These are phyloP conservation scores for Lepus europaeus DNA, from an alignment of 2,113 vertebrate genomes.

Conservation along the genomic window DNA sequence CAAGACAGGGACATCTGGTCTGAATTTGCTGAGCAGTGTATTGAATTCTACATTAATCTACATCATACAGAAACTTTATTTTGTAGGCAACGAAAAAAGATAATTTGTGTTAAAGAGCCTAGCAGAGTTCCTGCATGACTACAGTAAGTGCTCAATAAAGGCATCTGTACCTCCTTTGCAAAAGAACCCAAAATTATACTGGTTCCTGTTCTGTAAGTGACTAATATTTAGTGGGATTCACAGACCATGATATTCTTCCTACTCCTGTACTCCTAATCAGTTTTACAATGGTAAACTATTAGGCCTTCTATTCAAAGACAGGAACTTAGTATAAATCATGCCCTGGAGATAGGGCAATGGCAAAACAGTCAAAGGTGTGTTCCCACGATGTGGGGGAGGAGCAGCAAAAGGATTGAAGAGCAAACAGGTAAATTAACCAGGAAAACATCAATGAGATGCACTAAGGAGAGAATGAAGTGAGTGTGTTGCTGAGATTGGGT, in stretches of 20 bases:
- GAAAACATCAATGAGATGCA: background rate
- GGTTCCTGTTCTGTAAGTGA: background rate
- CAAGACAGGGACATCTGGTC: conserved; percentile 67
- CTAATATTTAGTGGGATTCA: conserved; percentile 15
- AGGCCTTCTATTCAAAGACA: background rate
- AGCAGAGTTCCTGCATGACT: background rate
- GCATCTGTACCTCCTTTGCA: conserved; percentile 16
- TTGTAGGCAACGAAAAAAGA: conserved; percentile 54
- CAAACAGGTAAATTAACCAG: background rate
- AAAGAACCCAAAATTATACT: conserved; percentile 28
- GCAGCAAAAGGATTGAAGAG: background rate
- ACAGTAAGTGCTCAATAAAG: background rate
- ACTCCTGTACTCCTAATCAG: background rate
- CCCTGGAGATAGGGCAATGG: background rate
- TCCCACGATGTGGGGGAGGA: background rate
- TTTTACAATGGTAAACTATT: background rate
- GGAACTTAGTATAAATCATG: background rate
- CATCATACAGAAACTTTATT: background rate
- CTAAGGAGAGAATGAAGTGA: background rate
- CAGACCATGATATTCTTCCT: background rate
- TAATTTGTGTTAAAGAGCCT: conserved; percentile 28
- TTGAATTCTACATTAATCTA: conserved; percentile 51
- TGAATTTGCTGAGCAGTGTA: conserved; percentile 51
- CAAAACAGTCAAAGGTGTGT: background rate
- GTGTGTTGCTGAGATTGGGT: background rate